Percentiles rank a stretch among this genome's conserved stretches.
Conservation (phyloP, 53 echinoderm and acorn worm species). For the Paracentrotus lividus region DNA sequence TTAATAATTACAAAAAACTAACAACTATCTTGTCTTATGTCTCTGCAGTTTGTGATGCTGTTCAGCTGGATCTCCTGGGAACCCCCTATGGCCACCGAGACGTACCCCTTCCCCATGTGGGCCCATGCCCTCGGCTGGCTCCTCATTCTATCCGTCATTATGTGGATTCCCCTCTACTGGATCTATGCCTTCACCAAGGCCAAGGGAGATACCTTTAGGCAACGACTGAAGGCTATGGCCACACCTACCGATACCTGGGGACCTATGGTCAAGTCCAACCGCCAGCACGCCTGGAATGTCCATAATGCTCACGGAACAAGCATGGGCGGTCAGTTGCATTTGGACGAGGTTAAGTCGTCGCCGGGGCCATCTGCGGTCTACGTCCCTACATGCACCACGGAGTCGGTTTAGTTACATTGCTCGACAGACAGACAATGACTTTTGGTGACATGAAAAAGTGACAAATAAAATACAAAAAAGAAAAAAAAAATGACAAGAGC, state of each 20-base stretch:
- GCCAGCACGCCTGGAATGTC: constrained; percentile 84
- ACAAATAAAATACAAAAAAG: neutral
- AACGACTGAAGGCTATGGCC: constrained; percentile 79
- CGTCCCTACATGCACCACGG: constrained; percentile 28
- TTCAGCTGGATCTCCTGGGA: constrained; percentile 85
- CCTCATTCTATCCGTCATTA: constrained; percentile 64
- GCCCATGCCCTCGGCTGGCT: constrained; percentile 78
- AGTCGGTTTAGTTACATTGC: neutral
- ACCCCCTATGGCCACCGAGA: constrained; percentile 76
- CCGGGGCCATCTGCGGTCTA: constrained; percentile 58
- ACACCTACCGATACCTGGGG: constrained; percentile 84
- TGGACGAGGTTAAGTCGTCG: constrained; percentile 34
- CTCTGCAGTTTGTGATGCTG: constrained; percentile 79
- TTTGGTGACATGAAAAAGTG: neutral
- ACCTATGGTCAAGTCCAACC: constrained; percentile 77
- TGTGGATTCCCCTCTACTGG: constrained; percentile 82
- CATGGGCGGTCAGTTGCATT: constrained; percentile 81
- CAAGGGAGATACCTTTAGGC: constrained; percentile 60
- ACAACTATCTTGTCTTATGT: neutral
- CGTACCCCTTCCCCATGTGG: constrained; percentile 70
- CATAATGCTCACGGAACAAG: constrained; percentile 81
- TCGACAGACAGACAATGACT: neutral
- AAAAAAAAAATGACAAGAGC: neutral
- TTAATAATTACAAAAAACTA: neutral
- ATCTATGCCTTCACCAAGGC: constrained; percentile 67